These are phyloP conservation scores for Dioctria rufipes DNA, from an alignment of 2,888 invertebrate genomes.

Conservation along the genomic window DNA sequence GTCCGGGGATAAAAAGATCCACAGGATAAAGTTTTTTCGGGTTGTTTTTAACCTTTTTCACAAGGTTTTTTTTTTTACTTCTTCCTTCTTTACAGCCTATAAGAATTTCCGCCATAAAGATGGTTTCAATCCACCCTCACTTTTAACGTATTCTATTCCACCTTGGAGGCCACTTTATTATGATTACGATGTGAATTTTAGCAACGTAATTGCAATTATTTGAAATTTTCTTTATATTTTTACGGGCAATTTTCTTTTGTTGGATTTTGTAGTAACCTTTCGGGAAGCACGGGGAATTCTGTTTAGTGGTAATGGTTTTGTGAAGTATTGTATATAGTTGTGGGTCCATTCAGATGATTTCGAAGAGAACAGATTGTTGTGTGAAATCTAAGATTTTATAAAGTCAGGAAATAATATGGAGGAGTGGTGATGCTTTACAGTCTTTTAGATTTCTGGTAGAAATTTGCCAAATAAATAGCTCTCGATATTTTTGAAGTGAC, in stretches of 20 bases:
- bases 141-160: slow-evolving; percentile 21
- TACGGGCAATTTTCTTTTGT: slow-evolving; percentile 13
- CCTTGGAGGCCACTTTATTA: slow-evolving; percentile 26
- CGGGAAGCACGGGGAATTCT: no score
- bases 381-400: no score
- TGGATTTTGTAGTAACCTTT: background rate
- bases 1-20: slow-evolving; percentile 6
- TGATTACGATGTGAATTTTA: slow-evolving; percentile 22
- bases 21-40: slow-evolving; percentile 17
- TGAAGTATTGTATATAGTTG: no score
- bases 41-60: slow-evolving; percentile 36
- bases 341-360: no score
- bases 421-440: no score
- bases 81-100: slow-evolving; percentile 9
- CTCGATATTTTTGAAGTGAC: no score
- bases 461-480: no score
- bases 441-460: no score
- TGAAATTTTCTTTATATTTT: slow-evolving; percentile 37
- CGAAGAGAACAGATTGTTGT: no score
- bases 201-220: slow-evolving; percentile 16
- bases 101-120: slow-evolving; percentile 3
- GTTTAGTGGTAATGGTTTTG: no score
- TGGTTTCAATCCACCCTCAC: background rate
- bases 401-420: no score
- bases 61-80: background rate